Conservation (phyloP, 2,797 vertebrate species). For the Eulemur rubriventer region DNA sequence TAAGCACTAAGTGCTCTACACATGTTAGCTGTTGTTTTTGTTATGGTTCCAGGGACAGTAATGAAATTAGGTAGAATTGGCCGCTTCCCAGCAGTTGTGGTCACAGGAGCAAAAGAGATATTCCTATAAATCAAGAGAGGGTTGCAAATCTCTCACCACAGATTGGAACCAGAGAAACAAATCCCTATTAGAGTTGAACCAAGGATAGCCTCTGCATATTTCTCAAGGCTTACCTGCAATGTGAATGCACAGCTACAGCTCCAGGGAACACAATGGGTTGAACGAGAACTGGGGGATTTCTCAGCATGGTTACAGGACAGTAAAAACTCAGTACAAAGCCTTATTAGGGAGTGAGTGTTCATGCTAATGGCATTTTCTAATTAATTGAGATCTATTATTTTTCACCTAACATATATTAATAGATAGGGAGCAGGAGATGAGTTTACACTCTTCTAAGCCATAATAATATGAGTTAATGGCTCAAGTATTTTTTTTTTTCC, state of each 20-base stretch:
- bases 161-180: background rate
- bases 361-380: background rate
- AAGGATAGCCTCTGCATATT: background rate
- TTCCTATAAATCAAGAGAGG: background rate
- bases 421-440: background rate
- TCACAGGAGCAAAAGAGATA: background rate
- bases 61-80: background rate
- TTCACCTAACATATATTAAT: background rate
- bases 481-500: background rate
- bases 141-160: background rate
- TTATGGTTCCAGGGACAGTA: background rate
- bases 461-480: conserved; percentile 21
- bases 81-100: background rate
- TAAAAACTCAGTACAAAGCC: background rate
- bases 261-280: background rate
- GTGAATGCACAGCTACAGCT: background rate
- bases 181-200: background rate
- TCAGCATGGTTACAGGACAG: background rate
- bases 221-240: background rate
- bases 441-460: background rate
- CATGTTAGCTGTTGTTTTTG: background rate
- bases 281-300: background rate
- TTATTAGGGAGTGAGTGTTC: background rate
- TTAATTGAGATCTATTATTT: background rate
- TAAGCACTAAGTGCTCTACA: background rate